Percentiles rank a stretch among this genome's conserved stretches.
These are phyloP conservation scores for Lampris megalopsis DNA, from an alignment of 2,113 vertebrate species.

Conservation along the genomic window DNA sequence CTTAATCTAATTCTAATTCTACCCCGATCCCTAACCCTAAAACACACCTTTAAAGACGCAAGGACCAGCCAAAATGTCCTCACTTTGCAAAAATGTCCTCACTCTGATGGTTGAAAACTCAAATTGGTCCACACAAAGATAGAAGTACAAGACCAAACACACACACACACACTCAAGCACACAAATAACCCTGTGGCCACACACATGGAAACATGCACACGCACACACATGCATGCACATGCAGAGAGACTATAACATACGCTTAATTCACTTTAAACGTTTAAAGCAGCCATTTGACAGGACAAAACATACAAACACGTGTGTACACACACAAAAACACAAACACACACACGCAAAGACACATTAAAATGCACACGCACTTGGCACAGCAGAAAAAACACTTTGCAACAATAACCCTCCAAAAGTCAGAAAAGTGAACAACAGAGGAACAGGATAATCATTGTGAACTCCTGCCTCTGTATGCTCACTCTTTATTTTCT, in stretches of 20 bases:
- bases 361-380: too few relatives aligned
- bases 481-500: neutral
- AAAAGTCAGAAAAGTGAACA: neutral
- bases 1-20: too few relatives aligned
- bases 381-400: neutral
- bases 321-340: neutral
- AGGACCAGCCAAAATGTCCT: too few relatives aligned
- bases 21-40: too few relatives aligned
- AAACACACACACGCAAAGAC: neutral
- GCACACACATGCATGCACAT: neutral
- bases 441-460: too few relatives aligned
- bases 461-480: neutral
- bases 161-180: neutral
- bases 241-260: neutral
- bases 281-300: conserved; percentile 15
- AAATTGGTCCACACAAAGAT: too few relatives aligned
- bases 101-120: too few relatives aligned
- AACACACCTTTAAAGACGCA: too few relatives aligned
- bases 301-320: neutral
- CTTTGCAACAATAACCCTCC: neutral
- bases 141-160: too few relatives aligned
- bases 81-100: too few relatives aligned
- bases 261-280: neutral
- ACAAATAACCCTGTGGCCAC: too few relatives aligned
- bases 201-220: neutral